A percentile compares a stretch with the other conserved stretches of the same genome.
Conservation (phyloP, 2,113 vertebrate species). For the Grammomys dolichurus region DNA sequence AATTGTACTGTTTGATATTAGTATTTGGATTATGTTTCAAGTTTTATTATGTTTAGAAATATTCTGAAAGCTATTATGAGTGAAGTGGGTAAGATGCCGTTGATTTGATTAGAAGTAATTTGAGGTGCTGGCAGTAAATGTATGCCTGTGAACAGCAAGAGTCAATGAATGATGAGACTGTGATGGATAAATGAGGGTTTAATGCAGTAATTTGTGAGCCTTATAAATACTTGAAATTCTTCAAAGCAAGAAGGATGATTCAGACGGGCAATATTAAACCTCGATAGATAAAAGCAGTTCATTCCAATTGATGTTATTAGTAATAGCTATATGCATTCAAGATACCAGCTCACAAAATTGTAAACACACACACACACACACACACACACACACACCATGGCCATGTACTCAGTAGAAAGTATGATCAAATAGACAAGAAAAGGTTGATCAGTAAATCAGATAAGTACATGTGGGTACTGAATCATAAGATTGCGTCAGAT, state of each 20-base stretch:
- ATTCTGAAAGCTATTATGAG: conserved; percentile 20
- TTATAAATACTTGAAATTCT: conserved; percentile 39
- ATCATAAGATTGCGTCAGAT: neutral
- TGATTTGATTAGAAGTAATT: conserved; percentile 4
- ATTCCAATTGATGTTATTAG: neutral
- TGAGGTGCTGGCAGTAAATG: neutral
- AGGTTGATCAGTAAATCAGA: neutral
- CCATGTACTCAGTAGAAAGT: neutral
- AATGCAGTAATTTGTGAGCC: neutral
- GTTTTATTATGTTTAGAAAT: neutral
- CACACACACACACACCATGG: neutral
- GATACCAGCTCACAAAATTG: neutral
- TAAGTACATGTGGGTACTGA: neutral
- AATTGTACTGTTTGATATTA: conserved; percentile 15
- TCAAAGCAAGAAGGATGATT: neutral
- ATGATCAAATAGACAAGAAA: neutral
- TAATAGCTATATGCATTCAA: neutral
- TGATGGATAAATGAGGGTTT: neutral
- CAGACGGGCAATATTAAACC: conserved; percentile 30
- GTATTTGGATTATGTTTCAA: neutral
- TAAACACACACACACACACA: neutral
- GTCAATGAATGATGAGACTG: neutral
- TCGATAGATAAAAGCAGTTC: neutral
- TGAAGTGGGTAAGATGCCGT: neutral
- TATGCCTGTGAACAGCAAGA: neutral